Conservation (phyloP, 2,888 invertebrate genomes). For the Arctia plantaginis region DNA sequence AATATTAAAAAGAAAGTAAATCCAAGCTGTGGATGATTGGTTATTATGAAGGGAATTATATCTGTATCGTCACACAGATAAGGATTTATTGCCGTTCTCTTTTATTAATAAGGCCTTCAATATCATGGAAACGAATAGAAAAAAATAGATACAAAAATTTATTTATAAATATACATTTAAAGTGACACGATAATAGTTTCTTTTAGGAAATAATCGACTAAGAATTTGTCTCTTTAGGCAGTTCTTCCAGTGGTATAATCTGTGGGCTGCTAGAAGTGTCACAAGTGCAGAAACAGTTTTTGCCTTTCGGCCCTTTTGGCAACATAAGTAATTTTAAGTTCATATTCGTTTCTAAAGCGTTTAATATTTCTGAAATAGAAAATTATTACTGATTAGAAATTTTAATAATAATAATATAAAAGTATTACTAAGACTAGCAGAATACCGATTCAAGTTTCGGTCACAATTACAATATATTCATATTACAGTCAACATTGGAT, state of each 20-base stretch:
- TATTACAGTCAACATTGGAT: too few relatives aligned
- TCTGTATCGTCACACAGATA: too few relatives aligned
- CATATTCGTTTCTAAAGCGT: slow-evolving; percentile 62
- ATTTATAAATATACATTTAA: slow-evolving; percentile 16
- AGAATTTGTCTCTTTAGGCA: slow-evolving; percentile 35
- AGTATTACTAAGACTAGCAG: too few relatives aligned
- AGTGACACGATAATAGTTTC: neutral
- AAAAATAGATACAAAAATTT: slow-evolving; percentile 25
- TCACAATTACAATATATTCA: too few relatives aligned
- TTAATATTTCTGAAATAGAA: slow-evolving; percentile 61
- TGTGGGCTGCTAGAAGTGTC: slow-evolving; percentile 56
- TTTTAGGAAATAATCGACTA: slow-evolving; percentile 7
- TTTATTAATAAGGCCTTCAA: neutral
- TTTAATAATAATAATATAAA: too few relatives aligned
- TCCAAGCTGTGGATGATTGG: too few relatives aligned
- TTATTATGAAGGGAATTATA: too few relatives aligned
- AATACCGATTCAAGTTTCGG: too few relatives aligned
- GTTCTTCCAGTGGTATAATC: slow-evolving; percentile 52
- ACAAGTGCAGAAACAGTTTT: slow-evolving; percentile 70
- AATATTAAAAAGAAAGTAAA: too few relatives aligned
- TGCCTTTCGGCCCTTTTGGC: slow-evolving; percentile 60
- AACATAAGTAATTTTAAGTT: slow-evolving; percentile 64
- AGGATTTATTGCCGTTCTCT: too few relatives aligned
- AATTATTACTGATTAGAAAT: neutral
- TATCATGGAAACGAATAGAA: neutral